Evolutionary conservation across 1,140 invertebrate species (phyloP).

Genomic region (Camponotus pennsylvanicus): DNA sequence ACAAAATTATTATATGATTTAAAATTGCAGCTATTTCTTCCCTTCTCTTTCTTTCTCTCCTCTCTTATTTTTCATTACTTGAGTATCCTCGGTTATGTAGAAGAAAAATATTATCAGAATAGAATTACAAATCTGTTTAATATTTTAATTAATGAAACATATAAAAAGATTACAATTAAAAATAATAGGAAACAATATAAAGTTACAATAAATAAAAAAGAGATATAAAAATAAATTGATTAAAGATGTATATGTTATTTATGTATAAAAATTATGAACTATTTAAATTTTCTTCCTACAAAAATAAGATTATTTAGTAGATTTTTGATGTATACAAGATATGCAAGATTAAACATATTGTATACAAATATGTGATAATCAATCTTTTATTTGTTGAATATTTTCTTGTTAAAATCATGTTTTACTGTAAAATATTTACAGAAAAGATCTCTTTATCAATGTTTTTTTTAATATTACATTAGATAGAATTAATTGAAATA

Average conservation of each 20-base stretch:
- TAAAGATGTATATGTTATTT: not conserved
- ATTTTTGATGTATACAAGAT: not conserved
- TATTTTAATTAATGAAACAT: not conserved
- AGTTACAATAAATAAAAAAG: not conserved
- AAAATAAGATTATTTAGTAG: not conserved
- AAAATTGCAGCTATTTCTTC: not conserved
- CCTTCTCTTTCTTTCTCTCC: too few species aligned
- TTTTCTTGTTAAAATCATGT: conserved; percentile 6
- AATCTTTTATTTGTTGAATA: not conserved
- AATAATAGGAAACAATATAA: not conserved
- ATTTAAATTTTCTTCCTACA: not conserved
- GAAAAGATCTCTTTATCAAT: not conserved
- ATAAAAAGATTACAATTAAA: conserved; percentile 6
- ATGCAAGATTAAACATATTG: not conserved
- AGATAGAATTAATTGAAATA: not conserved
- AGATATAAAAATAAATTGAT: not conserved
- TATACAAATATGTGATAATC: not conserved
- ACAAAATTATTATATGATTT: conserved; percentile 11
- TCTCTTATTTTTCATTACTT: not conserved
- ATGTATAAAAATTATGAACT: not conserved
- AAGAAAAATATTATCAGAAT: not conserved
- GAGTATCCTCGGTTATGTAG: not conserved
- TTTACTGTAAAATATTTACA: not conserved
- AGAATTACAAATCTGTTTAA: not conserved
- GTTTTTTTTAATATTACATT: not conserved